Evolutionary conservation across 2,113 vertebrate genomes (phyloP).

Genomic region (Zootoca vivipara): DNA sequence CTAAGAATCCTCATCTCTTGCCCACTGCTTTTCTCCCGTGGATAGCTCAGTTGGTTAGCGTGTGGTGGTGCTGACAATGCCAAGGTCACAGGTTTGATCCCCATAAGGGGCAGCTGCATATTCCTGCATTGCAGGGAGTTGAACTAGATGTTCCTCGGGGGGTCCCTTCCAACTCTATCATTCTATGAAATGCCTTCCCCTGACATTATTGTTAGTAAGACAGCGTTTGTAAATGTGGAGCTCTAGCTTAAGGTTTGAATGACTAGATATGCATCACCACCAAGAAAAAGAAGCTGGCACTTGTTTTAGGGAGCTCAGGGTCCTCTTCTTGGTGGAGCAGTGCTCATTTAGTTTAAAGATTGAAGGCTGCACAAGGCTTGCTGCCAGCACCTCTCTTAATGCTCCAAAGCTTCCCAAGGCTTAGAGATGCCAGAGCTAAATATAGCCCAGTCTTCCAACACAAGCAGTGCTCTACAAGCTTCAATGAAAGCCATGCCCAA

Average conservation of each 20-base stretch:
- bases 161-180: too few relatives aligned
- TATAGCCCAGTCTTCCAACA: slow-evolving; percentile 5
- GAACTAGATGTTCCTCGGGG: too few relatives aligned
- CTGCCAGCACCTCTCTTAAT: background rate
- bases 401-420: background rate
- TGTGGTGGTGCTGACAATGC: too few relatives aligned
- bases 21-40: background rate
- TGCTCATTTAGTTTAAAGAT: background rate
- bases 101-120: too few relatives aligned
- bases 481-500: background rate
- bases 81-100: too few relatives aligned
- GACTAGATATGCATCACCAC: background rate
- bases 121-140: too few relatives aligned
- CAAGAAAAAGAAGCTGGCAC: background rate
- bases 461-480: background rate
- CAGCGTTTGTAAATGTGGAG: background rate
- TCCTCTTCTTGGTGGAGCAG: background rate
- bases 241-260: background rate
- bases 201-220: background rate
- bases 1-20: background rate
- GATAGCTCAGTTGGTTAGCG: too few relatives aligned
- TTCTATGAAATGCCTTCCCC: background rate
- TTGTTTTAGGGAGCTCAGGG: background rate
- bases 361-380: background rate
- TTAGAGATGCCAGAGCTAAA: slow-evolving; percentile 20